A percentile compares a stretch with the other conserved stretches of the same genome.
Conservation (phyloP, 2,113 vertebrate species). For the Natator depressus region DNA sequence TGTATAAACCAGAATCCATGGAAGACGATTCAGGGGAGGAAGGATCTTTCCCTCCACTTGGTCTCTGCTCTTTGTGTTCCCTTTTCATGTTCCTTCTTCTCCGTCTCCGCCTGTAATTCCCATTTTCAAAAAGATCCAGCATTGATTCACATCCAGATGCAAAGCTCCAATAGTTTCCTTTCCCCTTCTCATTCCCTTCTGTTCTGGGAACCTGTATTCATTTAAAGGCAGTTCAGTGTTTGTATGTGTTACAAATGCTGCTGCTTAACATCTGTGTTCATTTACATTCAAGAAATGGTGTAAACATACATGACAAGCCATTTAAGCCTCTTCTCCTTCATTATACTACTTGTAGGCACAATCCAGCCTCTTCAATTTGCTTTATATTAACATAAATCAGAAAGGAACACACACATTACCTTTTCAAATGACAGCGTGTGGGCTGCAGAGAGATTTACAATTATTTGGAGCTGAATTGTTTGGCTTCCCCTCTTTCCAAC, state of each 20-base stretch:
- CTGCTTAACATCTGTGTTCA: conserved; percentile 55
- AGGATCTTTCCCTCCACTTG: background rate
- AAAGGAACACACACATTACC: conserved; percentile 34
- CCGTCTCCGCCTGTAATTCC: conserved; percentile 92
- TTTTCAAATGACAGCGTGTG: conserved; percentile 26
- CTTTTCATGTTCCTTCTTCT: conserved; percentile 87
- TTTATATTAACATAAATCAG: conserved; percentile 40
- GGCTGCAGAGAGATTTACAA: background rate
- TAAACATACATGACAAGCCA: conserved; percentile 68
- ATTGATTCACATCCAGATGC: conserved; percentile 95
- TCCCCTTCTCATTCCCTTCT: conserved; percentile 95
- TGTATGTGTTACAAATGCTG: conserved; percentile 39
- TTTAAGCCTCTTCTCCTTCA: conserved; percentile 44
- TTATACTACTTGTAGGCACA: conserved; percentile 54
- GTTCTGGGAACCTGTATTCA: conserved; percentile 90
- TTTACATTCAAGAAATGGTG: conserved; percentile 52
- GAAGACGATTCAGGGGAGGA: background rate
- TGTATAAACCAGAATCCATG: background rate
- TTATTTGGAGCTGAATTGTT: conserved; percentile 32
- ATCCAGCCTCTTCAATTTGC: conserved; percentile 43
- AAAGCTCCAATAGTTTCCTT: conserved; percentile 98
- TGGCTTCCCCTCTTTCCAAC: background rate
- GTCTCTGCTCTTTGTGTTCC: conserved; percentile 78
- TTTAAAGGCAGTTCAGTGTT: conserved; percentile 52
- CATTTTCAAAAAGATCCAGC: conserved; percentile 97